Conservation (phyloP, 2,888 invertebrate species). For the Muschampia plurimacula region DNA sequence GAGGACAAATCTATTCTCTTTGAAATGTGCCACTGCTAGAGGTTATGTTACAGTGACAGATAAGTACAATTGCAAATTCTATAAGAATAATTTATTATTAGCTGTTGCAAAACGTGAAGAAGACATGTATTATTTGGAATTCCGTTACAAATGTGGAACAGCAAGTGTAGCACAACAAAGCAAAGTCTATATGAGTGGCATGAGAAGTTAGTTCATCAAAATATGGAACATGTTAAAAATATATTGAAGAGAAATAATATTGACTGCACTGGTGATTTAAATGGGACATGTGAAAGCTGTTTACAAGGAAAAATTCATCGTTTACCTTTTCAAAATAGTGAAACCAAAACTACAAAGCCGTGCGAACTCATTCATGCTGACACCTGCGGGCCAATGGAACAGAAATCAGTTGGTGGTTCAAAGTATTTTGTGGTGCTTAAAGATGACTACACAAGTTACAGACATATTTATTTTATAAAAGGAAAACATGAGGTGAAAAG, state of each 20-base stretch:
- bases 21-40: not conserved
- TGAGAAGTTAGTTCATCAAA: constrained; percentile 39
- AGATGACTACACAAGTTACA: constrained; percentile 48
- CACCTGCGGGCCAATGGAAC: constrained; percentile 48
- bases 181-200: constrained; percentile 37
- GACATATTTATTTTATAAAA: constrained; percentile 42
- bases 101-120: constrained; percentile 46
- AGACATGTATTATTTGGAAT: constrained; percentile 42
- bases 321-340: constrained; percentile 6
- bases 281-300: constrained; percentile 42
- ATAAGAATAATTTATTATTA: constrained; percentile 33
- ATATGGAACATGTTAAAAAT: constrained; percentile 32
- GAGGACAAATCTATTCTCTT: constrained; percentile 25
- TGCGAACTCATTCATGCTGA: constrained; percentile 49
- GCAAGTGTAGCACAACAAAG: constrained; percentile 33
- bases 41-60: not conserved
- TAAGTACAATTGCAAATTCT: constrained; percentile 3
- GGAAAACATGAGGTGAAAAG: constrained; percentile 38
- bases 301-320: constrained; percentile 37
- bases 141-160: constrained; percentile 38
- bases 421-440: constrained; percentile 48
- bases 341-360: constrained; percentile 32
- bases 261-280: constrained; percentile 32
- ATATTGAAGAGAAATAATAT: constrained; percentile 36
- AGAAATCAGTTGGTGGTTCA: constrained; percentile 44